Evolutionary conservation across 2,113 vertebrate genomes (phyloP), one percentile per base, ranked within the genome.

Genomic region (Sinocyclocheilus anshuiensis): DNA sequence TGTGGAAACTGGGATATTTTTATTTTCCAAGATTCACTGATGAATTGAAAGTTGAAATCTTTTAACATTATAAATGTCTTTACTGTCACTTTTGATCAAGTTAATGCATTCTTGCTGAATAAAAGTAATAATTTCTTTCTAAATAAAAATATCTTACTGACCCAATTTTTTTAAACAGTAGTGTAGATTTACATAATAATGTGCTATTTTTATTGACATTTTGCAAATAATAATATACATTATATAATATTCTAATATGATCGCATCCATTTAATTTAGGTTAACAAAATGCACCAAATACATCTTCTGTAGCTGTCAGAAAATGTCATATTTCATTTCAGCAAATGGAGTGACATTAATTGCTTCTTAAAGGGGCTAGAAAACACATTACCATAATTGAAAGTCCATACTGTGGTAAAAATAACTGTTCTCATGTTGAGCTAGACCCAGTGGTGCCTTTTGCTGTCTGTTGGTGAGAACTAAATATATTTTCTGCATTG

Each of bases 401-500:
- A 95, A 93, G 91, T 93, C 90, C 94, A 95, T 91, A 91, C 87
- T 89, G 93, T 53, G 95, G 94, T 93, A 92, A 92, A 95, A 96
- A 95, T 95, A 95, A 94, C 94, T 91, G 91, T 91, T 94, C 94
- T 95, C 92, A 89, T 93, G 92, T 93, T 93, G 93, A 94, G 92
- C 91, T 93, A 97, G 96, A 97, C 96, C 92, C 91, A 86, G 94
- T 96, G 96, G 96, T 97, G 96, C 96, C 96, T 95, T 94, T 93
- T 92, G 94, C 95, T 93, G 96, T 96, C 96, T 96, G 95, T 94
- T 95, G 94, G 94, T 92, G 90, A 94, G 94, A 96, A 97, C 96
- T 97, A 97, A 97, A 97, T 97, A 97, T 97, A 97, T 97, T 97
- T 96, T 94, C 94, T 94, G 92, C 96, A 96, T 97, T 97, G 96